Percentiles rank a stretch among this genome's conserved stretches.
Conservation (phyloP, 2,888 invertebrate genomes). For the Drosophila nr. medialis region DNA sequence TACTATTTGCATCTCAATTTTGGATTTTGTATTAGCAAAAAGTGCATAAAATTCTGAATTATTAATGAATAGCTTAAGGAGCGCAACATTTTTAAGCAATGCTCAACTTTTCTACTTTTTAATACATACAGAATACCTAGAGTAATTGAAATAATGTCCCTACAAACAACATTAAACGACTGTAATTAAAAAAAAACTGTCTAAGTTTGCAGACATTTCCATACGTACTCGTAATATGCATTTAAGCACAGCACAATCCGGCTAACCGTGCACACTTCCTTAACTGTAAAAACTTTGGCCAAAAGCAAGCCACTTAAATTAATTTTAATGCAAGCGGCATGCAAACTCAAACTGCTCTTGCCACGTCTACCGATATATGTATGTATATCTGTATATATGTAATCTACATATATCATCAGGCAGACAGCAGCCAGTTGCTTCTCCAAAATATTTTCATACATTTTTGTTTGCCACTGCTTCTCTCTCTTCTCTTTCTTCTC, state of each 20-base stretch:
- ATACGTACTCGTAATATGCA: constrained; percentile 58
- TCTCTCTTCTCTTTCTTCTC: background rate
- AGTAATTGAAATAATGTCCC: background rate
- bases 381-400: background rate
- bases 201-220: constrained; percentile 65
- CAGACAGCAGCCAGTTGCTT: constrained; percentile 25
- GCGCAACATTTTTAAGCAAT: too few species aligned
- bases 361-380: background rate
- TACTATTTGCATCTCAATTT: background rate
- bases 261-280: constrained; percentile 30
- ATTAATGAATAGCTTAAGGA: background rate
- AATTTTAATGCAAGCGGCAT: constrained; percentile 70
- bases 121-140: background rate
- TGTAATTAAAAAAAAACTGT: constrained; percentile 61
- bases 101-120: background rate
- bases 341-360: constrained; percentile 33
- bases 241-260: constrained; percentile 38
- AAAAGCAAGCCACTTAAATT: constrained; percentile 73
- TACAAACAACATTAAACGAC: constrained; percentile 22
- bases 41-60: background rate
- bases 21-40: too few species aligned
- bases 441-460: constrained; percentile 65
- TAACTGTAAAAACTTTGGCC: constrained; percentile 62
- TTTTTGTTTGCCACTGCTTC: constrained; percentile 49
- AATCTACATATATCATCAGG: constrained; percentile 19